Conservation (phyloP, 2,113 vertebrate genomes). For the Spheniscus mendiculus region DNA sequence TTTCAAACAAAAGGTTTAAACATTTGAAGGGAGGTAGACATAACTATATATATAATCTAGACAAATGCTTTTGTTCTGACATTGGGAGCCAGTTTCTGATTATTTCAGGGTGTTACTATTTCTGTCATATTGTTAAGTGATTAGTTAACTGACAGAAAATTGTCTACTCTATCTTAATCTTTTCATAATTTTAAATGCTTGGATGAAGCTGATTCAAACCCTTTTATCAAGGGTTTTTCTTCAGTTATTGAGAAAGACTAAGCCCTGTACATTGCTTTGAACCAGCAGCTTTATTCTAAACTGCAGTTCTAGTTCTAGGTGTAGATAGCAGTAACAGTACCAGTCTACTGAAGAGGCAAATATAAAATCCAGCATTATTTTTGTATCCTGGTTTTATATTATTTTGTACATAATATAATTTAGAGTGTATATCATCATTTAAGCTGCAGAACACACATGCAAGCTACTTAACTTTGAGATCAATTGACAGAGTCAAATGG, state of each 20-base stretch:
- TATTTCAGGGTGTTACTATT: constrained; percentile 29
- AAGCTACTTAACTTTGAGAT: background rate
- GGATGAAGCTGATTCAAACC: background rate
- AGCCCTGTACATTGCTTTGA: background rate
- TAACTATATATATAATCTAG: background rate
- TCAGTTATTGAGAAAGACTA: background rate
- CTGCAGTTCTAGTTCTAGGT: background rate
- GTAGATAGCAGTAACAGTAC: background rate
- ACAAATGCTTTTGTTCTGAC: background rate
- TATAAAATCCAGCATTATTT: background rate
- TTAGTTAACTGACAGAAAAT: background rate
- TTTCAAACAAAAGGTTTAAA: background rate
- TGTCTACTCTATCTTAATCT: background rate
- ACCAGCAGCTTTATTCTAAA: background rate
- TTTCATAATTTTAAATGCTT: background rate
- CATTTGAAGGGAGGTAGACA: background rate
- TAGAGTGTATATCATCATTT: background rate
- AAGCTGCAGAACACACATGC: background rate
- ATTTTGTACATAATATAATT: background rate
- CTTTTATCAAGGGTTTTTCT: background rate
- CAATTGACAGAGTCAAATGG: background rate
- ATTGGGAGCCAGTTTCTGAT: background rate
- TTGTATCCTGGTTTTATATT: background rate
- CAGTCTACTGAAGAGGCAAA: background rate
- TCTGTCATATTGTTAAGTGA: background rate